Percentiles rank a stretch among this genome's conserved stretches.
Evolutionary conservation across 2,113 vertebrate genomes (phyloP).

Genomic region (Picathartes gymnocephalus): DNA sequence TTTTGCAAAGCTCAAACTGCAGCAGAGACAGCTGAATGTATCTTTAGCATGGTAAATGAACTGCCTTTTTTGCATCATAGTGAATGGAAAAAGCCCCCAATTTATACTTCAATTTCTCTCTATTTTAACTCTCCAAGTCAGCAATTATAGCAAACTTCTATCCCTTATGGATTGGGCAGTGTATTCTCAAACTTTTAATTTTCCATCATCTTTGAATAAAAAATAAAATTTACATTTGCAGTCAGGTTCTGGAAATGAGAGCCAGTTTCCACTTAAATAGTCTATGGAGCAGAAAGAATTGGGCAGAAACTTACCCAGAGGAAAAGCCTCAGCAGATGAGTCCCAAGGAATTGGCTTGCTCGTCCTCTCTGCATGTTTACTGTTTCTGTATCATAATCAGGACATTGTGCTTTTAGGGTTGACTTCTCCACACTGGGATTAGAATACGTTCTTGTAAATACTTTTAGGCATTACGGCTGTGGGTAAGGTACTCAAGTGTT

Average conservation of each 20-base stretch:
- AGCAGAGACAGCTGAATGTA: not conserved
- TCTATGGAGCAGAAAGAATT: not conserved
- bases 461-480: not conserved
- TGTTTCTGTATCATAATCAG: not conserved
- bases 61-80: not conserved
- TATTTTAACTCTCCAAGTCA: not conserved
- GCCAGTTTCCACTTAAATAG: not conserved
- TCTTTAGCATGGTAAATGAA: not conserved
- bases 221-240: not conserved
- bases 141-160: not conserved
- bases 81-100: not conserved
- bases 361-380: not conserved
- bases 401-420: rapidly evolving
- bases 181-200: not conserved
- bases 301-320: not conserved
- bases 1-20: not conserved
- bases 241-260: not conserved
- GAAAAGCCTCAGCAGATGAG: not conserved
- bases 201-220: not conserved
- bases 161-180: not conserved
- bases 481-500: not conserved
- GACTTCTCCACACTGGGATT: not conserved
- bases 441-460: not conserved
- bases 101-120: not conserved
- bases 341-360: not conserved